These are phyloP conservation scores for Lethenteron camtschaticum DNA, from an alignment of 2,113 vertebrate species.

Conservation along the genomic window DNA sequence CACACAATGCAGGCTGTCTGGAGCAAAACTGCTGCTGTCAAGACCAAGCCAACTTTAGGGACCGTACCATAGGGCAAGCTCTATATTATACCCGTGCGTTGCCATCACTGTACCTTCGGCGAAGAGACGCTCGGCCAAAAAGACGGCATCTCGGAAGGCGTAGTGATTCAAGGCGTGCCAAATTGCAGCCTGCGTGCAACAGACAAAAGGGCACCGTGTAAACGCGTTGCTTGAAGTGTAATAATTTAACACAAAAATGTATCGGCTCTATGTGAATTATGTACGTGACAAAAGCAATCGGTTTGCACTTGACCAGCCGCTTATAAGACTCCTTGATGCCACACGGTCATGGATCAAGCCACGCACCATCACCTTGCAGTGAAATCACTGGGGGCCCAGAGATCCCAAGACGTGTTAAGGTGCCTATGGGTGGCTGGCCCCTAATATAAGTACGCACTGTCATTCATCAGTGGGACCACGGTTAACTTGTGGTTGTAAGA, in stretches of 20 bases:
- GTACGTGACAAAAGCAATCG: conserved; percentile 12
- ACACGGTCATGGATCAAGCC: not conserved
- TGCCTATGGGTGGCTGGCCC: no score
- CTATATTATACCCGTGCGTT: not conserved
- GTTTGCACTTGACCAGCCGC: no score
- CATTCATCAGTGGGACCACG: no score
- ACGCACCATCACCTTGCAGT: not conserved
- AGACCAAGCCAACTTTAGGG: no score
- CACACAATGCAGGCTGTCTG: not conserved
- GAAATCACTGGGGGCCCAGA: no score
- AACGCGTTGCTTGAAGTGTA: not conserved
- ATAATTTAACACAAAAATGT: conserved; percentile 8
- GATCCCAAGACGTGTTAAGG: no score
- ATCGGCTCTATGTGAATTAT: conserved; percentile 9
- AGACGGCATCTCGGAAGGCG: conserved; percentile 57
- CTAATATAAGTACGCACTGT: no score
- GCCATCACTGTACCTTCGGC: conserved; percentile 42
- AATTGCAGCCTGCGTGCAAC: conserved; percentile 44
- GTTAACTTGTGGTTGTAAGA: no score
- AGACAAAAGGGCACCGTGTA: not conserved
- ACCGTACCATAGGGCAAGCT: not conserved
- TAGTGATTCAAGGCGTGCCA: conserved; percentile 81
- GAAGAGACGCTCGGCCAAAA: conserved; percentile 56
- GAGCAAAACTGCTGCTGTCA: not conserved
- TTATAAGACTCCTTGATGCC: not conserved